phyloP scores from a whole-genome alignment of 2,888 invertebrate species.

The Sarcophaga rosellei region DNA sequence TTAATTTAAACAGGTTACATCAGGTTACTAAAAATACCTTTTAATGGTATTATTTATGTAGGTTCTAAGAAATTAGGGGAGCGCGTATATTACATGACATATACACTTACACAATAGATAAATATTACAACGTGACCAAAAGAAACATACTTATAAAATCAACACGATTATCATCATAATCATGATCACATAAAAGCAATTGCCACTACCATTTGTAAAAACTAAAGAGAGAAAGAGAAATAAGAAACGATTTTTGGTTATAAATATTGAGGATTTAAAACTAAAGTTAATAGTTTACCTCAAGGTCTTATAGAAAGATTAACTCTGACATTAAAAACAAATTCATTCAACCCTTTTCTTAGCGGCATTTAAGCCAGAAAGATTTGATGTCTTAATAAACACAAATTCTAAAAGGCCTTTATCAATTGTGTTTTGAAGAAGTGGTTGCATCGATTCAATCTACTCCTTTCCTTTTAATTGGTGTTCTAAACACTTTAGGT shows the following conservation, averaged over 20 bases:
- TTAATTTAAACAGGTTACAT: too few relatives aligned
- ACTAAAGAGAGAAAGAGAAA: neutral
- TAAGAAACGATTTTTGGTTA: neutral
- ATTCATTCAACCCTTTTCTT: too few relatives aligned
- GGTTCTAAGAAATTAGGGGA: too few relatives aligned
- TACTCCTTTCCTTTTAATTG: neutral
- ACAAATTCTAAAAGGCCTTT: neutral
- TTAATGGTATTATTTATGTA: too few relatives aligned
- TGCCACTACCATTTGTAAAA: neutral
- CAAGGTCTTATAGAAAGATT: conserved; percentile 12
- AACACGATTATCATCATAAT: too few relatives aligned
- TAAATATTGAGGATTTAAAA: conserved; percentile 24
- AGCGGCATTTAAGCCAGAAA: conserved; percentile 10
- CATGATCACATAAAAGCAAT: neutral
- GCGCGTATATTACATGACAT: too few relatives aligned
- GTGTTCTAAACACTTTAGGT: conserved; percentile 34
- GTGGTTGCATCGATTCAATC: too few relatives aligned
- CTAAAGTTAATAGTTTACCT: conserved; percentile 45
- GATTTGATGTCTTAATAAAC: neutral
- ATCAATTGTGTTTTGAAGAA: neutral
- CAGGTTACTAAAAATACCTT: too few relatives aligned
- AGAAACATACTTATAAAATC: too few relatives aligned
- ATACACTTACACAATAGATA: too few relatives aligned
- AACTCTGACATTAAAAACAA: neutral
- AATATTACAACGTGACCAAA: too few relatives aligned